Evolutionary conservation across 2,113 vertebrate species (phyloP).

Genomic region (Propithecus coquereli): DNA sequence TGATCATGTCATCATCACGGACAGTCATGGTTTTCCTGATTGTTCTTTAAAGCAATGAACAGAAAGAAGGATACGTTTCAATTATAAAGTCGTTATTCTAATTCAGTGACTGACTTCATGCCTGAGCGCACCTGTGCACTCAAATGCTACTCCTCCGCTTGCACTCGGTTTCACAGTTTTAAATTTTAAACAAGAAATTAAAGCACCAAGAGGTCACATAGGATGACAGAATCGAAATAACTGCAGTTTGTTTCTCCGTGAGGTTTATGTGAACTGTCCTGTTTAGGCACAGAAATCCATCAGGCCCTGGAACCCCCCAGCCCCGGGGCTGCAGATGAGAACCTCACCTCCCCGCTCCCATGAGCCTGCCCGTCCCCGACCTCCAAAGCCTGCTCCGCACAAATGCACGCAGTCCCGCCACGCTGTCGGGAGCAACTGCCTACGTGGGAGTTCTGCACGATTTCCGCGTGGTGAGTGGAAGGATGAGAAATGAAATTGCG

Average conservation of each 20-base stretch:
- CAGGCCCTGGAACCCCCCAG: no score
- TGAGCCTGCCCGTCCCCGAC: no score
- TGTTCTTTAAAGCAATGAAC: background rate
- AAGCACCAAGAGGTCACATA: background rate
- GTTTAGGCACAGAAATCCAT: background rate
- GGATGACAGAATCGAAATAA: accelerated
- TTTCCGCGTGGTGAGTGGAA: accelerated
- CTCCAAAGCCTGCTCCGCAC: background rate
- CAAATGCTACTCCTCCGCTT: background rate
- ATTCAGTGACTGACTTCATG: background rate
- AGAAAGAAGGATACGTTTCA: background rate
- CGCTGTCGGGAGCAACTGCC: accelerated
- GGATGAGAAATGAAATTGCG: no score
- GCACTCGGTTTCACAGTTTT: background rate
- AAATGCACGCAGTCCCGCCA: accelerated
- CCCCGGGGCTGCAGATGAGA: accelerated
- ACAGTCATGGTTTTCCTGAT: background rate
- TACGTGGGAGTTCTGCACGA: accelerated
- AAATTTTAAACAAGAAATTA: background rate
- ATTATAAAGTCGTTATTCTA: background rate
- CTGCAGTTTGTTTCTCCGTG: accelerated
- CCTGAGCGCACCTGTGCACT: no score
- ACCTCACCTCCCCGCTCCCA: accelerated
- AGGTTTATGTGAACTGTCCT: accelerated
- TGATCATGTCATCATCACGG: background rate